Percentiles rank a stretch among this genome's conserved stretches.
phyloP scores from a whole-genome alignment of 2,797 vertebrate species.

The Loriculus beryllinus region DNA sequence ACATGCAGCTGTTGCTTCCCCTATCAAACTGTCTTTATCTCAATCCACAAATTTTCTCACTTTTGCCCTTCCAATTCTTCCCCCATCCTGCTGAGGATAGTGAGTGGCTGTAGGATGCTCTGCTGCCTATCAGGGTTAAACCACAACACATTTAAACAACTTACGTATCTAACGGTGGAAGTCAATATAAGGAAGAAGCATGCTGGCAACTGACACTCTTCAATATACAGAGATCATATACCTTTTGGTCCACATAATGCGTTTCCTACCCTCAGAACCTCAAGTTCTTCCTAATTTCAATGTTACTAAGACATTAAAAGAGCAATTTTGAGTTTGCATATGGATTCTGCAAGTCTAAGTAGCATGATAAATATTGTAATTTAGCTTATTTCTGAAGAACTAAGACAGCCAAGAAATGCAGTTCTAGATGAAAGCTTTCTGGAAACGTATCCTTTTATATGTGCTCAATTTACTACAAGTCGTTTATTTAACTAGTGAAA shows the following conservation, averaged over 20 bases:
- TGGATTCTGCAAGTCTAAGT: not conserved
- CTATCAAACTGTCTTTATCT: not conserved
- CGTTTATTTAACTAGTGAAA: not conserved
- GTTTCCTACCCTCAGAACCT: not conserved
- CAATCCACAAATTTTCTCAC: not conserved
- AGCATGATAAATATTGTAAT: not conserved
- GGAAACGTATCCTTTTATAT: not conserved
- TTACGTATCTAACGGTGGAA: not conserved
- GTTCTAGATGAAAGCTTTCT: not conserved
- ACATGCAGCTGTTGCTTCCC: not conserved
- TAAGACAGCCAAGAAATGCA: not conserved
- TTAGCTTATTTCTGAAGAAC: not conserved
- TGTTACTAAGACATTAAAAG: not conserved
- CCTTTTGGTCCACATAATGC: not conserved
- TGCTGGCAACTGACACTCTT: not conserved
- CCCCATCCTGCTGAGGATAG: not conserved
- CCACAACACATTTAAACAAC: not conserved
- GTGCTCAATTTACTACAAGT: rapidly evolving
- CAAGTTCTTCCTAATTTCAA: not conserved
- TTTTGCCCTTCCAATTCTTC: not conserved
- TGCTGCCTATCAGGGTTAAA: not conserved
- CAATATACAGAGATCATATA: not conserved
- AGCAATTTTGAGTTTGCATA: not conserved
- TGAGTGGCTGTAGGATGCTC: not conserved
- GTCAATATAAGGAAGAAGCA: not conserved